Evolutionary conservation across 2,797 vertebrate species (phyloP).

Genomic region (Lagocephalus sceleratus): DNA sequence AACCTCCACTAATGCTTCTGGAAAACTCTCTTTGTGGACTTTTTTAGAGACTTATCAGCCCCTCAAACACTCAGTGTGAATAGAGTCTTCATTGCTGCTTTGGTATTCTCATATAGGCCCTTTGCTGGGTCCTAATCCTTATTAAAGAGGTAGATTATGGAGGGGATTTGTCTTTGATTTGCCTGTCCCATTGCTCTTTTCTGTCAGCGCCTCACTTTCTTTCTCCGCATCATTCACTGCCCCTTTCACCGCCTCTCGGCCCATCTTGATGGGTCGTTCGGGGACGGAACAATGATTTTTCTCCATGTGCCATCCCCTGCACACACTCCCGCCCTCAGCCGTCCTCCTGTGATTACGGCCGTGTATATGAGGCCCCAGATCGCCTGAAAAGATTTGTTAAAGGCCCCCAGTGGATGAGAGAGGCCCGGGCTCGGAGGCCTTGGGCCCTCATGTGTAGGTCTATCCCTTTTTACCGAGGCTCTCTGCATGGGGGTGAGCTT

Average conservation of each 20-base stretch:
- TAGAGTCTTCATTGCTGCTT: constrained; percentile 63
- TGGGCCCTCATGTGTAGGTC: constrained; percentile 82
- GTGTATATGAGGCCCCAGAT: constrained; percentile 74
- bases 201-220: constrained; percentile 50
- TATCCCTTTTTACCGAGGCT: constrained; percentile 82
- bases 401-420: constrained; percentile 85
- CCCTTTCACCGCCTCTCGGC: constrained; percentile 41
- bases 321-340: constrained; percentile 44
- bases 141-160: constrained; percentile 79
- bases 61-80: constrained; percentile 64
- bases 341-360: constrained; percentile 70
- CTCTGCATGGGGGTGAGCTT: constrained; percentile 80
- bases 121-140: constrained; percentile 73
- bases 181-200: constrained; percentile 77
- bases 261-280: constrained; percentile 53
- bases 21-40: constrained; percentile 10
- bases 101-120: constrained; percentile 64
- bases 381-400: constrained; percentile 94
- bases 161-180: constrained; percentile 75
- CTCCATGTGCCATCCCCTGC: constrained; percentile 58
- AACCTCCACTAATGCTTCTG: background rate
- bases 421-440: constrained; percentile 77
- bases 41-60: constrained; percentile 35
- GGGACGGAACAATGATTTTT: constrained; percentile 59
- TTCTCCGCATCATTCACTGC: constrained; percentile 28